Conservation (phyloP, 1,140 invertebrate species). For the Nixonia krombeini region DNA sequence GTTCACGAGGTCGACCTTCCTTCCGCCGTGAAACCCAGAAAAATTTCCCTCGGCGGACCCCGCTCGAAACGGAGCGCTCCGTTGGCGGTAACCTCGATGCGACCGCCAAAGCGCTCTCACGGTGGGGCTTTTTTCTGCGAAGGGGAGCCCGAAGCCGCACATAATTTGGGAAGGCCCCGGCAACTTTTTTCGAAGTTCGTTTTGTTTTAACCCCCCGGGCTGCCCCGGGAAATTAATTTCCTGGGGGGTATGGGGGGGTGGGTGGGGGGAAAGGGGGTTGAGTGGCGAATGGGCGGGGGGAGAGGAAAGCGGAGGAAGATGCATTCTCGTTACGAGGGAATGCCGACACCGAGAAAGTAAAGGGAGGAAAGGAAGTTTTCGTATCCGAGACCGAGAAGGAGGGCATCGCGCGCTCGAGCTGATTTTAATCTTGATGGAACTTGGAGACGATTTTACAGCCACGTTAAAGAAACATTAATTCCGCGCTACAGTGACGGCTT, state of each 20-base stretch:
- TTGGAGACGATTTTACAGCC: constrained; percentile 43
- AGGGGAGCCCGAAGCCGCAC: constrained; percentile 51
- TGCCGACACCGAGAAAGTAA: constrained; percentile 50
- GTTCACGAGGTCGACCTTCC: constrained; percentile 38
- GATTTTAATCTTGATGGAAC: constrained; percentile 50
- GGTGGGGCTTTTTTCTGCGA: constrained; percentile 48
- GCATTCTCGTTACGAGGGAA: constrained; percentile 52
- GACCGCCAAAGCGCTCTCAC: constrained; percentile 43
- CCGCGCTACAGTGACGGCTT: constrained; percentile 27
- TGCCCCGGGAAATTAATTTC: constrained; percentile 51
- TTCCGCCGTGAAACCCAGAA: constrained; percentile 38
- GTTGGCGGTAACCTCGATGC: constrained; percentile 47
- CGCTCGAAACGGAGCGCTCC: constrained; percentile 38
- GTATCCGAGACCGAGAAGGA: constrained; percentile 30
- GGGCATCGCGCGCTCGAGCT: constrained; percentile 37
- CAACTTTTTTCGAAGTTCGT: constrained; percentile 53
- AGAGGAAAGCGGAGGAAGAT: constrained; percentile 37
- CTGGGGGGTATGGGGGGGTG: constrained; percentile 38
- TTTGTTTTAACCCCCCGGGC: constrained; percentile 51
- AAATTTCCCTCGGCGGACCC: constrained; percentile 47
- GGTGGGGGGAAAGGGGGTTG: constrained; percentile 24
- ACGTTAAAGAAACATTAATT: constrained; percentile 49
- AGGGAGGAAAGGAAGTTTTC: constrained; percentile 50
- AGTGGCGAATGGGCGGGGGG: too few species aligned
- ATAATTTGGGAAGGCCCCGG: constrained; percentile 50